Percentiles rank a stretch among this genome's conserved stretches.
These are phyloP conservation scores for Clusia tigrina DNA, from an alignment of 2,888 invertebrate species.

Conservation along the genomic window DNA sequence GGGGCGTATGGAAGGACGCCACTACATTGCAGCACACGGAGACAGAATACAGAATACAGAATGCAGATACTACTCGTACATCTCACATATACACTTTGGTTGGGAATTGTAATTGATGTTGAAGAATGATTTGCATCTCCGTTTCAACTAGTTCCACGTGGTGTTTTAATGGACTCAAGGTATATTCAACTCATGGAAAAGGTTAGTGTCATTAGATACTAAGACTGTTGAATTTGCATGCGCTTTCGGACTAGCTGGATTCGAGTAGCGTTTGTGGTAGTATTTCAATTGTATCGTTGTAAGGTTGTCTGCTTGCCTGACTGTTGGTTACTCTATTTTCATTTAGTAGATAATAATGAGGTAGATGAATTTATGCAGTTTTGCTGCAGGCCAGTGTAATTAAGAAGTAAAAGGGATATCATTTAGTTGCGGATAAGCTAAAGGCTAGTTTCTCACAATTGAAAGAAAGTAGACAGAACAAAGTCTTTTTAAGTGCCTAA, in stretches of 20 bases:
- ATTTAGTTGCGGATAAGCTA: conserved; percentile 17
- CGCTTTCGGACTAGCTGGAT: not conserved
- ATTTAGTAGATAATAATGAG: conserved; percentile 56
- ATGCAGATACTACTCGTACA: conserved; percentile 4
- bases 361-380: conserved; percentile 31
- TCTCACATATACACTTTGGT: not conserved
- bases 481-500: not conserved
- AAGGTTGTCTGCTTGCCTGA: not conserved
- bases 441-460: conserved; percentile 7
- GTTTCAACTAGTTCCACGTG: conserved; percentile 28
- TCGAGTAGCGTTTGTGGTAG: not conserved
- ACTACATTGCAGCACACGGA: not conserved
- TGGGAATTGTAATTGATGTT: conserved; percentile 48
- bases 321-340: conserved; percentile 37
- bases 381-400: conserved; percentile 51
- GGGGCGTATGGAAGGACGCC: conserved; percentile 10
- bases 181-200: conserved; percentile 8
- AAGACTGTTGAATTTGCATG: conserved; percentile 32
- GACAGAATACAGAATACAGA: not conserved
- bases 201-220: conserved; percentile 51
- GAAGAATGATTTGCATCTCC: conserved; percentile 23
- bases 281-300: not conserved
- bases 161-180: conserved; percentile 28
- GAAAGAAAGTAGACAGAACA: not conserved
- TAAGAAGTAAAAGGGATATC: conserved; percentile 52